A percentile compares a stretch with the other conserved stretches of the same genome.
Evolutionary conservation across 2,888 invertebrate species (phyloP).

Genomic region (Diaperis boleti): DNA sequence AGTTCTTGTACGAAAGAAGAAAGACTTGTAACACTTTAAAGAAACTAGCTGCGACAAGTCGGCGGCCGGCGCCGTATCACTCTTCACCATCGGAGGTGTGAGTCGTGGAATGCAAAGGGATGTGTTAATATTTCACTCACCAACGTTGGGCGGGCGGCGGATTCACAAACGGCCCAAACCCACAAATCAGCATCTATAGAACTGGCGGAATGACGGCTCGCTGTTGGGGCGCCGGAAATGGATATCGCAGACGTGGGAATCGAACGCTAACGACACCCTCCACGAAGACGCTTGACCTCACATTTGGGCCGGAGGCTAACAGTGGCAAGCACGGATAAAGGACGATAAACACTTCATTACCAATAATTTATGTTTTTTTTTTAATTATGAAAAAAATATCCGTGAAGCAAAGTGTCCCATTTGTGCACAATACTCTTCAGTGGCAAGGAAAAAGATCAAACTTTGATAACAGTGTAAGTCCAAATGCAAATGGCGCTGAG

Average conservation of each 20-base stretch:
- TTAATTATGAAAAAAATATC: too few species aligned
- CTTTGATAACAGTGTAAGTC: too few species aligned
- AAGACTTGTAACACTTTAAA: conserved; percentile 41
- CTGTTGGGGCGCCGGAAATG: conserved; percentile 40
- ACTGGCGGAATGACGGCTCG: conserved; percentile 28
- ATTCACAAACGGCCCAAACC: conserved; percentile 58
- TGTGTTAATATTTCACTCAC: conserved; percentile 64
- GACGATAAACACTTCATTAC: too few species aligned
- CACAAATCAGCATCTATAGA: conserved; percentile 56
- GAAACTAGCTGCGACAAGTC: conserved; percentile 49
- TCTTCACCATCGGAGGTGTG: conserved; percentile 63
- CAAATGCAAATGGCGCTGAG: too few species aligned
- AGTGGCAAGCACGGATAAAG: too few species aligned
- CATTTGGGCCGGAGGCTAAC: neutral
- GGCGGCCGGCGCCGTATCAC: conserved; percentile 62
- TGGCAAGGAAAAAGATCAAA: too few species aligned
- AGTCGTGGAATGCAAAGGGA: conserved; percentile 61
- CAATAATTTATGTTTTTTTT: too few species aligned
- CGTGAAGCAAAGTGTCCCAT: too few species aligned
- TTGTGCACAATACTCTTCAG: too few species aligned
- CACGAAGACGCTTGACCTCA: conserved; percentile 10
- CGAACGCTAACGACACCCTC: conserved; percentile 23
- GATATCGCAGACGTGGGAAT: conserved; percentile 40
- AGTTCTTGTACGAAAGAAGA: conserved; percentile 40
- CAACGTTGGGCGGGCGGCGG: conserved; percentile 56